Conservation (phyloP, 2,113 vertebrate species). For the Morone saxatilis region DNA sequence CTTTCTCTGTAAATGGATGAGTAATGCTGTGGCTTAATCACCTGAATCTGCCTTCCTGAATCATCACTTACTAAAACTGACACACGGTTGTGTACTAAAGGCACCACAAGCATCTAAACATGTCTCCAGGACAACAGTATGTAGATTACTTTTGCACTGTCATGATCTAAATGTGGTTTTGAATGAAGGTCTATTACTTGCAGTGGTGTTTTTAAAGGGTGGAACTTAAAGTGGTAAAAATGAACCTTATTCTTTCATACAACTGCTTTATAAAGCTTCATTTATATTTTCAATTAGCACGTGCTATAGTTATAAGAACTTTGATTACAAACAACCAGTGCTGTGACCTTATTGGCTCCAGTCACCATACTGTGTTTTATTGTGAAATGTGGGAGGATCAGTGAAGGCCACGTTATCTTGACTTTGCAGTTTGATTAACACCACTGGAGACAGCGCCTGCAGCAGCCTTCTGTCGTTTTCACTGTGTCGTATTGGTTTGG, state of each 20-base stretch:
- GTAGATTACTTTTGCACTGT: no score
- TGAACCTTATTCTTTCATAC: no score
- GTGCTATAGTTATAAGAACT: not conserved
- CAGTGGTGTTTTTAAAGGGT: no score
- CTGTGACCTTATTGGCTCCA: not conserved
- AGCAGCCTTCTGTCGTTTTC: not conserved
- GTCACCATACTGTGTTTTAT: not conserved
- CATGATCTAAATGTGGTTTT: no score
- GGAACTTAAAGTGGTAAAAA: no score
- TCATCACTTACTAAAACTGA: not conserved
- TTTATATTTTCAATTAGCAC: not conserved
- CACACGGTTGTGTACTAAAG: not conserved
- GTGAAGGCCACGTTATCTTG: no score
- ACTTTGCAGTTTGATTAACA: not conserved
- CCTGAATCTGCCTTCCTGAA: not conserved
- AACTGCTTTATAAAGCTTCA: not conserved
- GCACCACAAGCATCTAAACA: not conserved
- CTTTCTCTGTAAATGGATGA: conserved; percentile 12
- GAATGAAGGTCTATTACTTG: no score
- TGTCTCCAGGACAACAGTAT: not conserved
- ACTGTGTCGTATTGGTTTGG: not conserved
- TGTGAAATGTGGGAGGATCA: conserved; percentile 41
- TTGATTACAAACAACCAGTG: not conserved
- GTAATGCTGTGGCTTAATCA: not conserved
- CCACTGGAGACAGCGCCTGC: not conserved